Percentiles rank a stretch among this genome's conserved stretches.
phyloP scores from a whole-genome alignment of 37 sponge, comb jelly and placozoan species.

The Geodia barretti region DNA sequence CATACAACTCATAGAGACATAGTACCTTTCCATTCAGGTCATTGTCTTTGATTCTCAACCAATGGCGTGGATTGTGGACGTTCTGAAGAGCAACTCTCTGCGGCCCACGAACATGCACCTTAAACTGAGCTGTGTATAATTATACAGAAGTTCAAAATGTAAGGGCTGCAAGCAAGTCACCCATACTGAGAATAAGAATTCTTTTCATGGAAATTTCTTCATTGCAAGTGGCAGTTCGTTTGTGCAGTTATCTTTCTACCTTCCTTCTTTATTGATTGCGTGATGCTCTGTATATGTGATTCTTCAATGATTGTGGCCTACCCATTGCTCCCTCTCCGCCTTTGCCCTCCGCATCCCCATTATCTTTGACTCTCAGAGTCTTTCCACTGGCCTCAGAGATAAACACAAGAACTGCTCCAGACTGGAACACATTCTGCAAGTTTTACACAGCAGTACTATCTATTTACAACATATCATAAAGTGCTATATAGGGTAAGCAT shows the following conservation, averaged over 20 bases:
- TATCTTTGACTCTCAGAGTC: neutral
- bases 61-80: neutral
- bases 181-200: too few relatives aligned
- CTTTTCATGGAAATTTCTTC: too few relatives aligned
- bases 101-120: neutral
- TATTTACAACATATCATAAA: too few relatives aligned
- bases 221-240: too few relatives aligned
- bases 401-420: neutral
- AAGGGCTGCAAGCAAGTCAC: too few relatives aligned
- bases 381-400: neutral
- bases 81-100: neutral
- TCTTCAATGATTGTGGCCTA: too few relatives aligned
- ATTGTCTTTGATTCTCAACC: neutral
- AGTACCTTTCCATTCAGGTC: slow-evolving; percentile 4
- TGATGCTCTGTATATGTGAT: too few relatives aligned
- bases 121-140: slow-evolving; percentile 1
- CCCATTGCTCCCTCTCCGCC: neutral
- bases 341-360: neutral
- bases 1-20: neutral
- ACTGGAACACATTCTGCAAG: neutral
- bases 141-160: neutral
- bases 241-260: too few relatives aligned
- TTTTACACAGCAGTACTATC: too few relatives aligned
- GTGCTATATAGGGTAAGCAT: too few relatives aligned
- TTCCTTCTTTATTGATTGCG: too few relatives aligned